Base-by-base conservation (phyloP, 2,888 invertebrate genomes). In the Hirudinaria manillensis region DNA sequence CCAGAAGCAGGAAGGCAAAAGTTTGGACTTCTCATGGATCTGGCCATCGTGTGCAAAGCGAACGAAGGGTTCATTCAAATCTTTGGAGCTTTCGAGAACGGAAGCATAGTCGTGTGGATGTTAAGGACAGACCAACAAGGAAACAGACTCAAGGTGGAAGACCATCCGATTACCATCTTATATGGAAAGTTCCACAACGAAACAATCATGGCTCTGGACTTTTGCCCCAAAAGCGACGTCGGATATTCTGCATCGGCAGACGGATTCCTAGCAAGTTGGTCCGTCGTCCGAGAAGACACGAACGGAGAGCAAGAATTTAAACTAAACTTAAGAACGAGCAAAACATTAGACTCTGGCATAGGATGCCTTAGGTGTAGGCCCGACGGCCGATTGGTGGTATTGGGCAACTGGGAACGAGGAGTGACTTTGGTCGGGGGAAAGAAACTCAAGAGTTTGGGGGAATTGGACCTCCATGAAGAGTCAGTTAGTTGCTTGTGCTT, bases 11-110 rank as follows among this genome's bases (percentile, higher is more conserved):
- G 10, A 27, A n/a, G 10, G 7, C 4, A 24, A 32, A 34, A 68
- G 36, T 68, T 34, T 68, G 68, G 68, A n/a, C n/a, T 68, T 24
- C 68, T 68, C n/a, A 68, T 36, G 32, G 68, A 68, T 68, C n/a
- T 36, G n/a, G 36, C 68, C 7, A 32, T 36, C 16, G 13, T 32
- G 1, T n/a, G 36, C n/a, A 29, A 29, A n/a, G 1, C 4, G 13
- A 10, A 68, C 10, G 36, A 34, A 16, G 36, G 32, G 13, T 10
- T 29, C 0, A 29, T 68, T 4, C 32, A 29, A 19, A 10, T 68
- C 29, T 68, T 68, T 19, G 68, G 68, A 10, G 68, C 16, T 13
- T 68, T 29, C 68, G 68, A 68, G 32, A 21, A 34, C 21, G 68
- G 68, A 29, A n/a, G n/a, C 29, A 68, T 68, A 32, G 36, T 24